Base-by-base conservation (phyloP, 2,888 invertebrate species). In the Polylopha cassiicola region DNA sequence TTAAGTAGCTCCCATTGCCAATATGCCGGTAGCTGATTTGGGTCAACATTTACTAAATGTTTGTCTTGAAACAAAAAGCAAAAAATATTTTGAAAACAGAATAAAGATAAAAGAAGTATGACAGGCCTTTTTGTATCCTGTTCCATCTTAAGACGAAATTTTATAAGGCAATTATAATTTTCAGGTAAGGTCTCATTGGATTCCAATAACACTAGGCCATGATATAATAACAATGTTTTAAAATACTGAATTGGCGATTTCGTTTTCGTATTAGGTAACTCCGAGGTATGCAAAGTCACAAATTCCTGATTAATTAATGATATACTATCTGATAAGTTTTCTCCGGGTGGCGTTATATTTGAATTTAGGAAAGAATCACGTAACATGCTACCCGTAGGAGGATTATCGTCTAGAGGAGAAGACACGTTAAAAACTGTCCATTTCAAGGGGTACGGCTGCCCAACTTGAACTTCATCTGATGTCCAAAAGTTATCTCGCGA, bases 1-100 rank as follows among this genome's bases (percentile, higher is more conserved):
- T 44, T 44, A 13, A 44, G 20, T 17, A 44, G 11, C 24, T 39
- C 75, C 82, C 84, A 82, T 55, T 85, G 82, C 84, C 82, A 84
- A 46, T 68, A 67, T 2, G 76, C 61, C 13, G 71, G 59, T 48
- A 82, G 53, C 43, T 61, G 61, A 11, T 43, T 46, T 20, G 80
- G 48, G 46, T 73, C 59, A 16, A 82, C 53, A 3, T 56, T 48
- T 21, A 50, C 53, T 6, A 61, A 55, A 16, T 59, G 54, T 4
- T 39, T 43, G 36, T 77, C 71, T 53, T 50, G 69, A 20, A 80
- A 58, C 48, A 65, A 66, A 22, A 85, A 55, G 51, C 69, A 73
- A 55, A 76, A 79, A 1, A 24, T 43, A 43, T 66, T 68, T 2
- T 49, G 44, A 5, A 22, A 38, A 48, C 65, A 65, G 46, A 48